phyloP scores from a whole-genome alignment of 2,113 vertebrate species.

The Neopipo cinnamomea region DNA sequence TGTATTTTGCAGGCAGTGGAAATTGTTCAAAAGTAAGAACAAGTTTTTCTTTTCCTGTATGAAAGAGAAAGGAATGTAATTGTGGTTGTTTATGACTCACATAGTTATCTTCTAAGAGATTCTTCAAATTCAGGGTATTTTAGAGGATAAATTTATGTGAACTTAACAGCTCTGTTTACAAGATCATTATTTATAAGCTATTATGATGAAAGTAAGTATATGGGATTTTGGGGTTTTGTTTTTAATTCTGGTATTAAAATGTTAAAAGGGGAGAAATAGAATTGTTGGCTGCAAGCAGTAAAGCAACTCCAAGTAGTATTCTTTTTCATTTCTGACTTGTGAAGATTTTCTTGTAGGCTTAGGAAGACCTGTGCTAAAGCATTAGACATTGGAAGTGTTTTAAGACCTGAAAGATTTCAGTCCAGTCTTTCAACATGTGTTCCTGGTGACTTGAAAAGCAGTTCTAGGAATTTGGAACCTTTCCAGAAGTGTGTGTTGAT shows the following conservation, averaged over 20 bases:
- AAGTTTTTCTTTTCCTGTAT: not conserved
- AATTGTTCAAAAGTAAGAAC: not conserved
- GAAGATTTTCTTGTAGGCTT: not conserved
- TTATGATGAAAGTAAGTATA: not conserved
- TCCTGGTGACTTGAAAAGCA: not conserved
- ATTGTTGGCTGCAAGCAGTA: not conserved
- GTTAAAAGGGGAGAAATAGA: not conserved
- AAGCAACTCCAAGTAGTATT: not conserved
- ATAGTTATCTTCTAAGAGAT: not conserved
- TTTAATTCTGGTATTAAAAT: not conserved
- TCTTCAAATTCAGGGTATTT: not conserved
- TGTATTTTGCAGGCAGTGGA: not conserved
- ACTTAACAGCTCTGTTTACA: not conserved
- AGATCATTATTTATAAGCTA: not conserved
- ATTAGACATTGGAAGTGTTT: not conserved
- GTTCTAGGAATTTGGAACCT: not conserved
- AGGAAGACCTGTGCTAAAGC: not conserved
- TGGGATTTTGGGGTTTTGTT: not conserved
- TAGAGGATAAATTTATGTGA: not conserved
- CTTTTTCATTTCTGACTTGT: not conserved
- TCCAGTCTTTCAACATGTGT: not conserved
- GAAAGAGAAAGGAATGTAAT: not conserved
- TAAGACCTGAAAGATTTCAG: not conserved
- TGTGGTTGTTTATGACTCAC: not conserved
- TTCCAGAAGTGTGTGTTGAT: not conserved